Evolutionary conservation across 2,888 invertebrate species (phyloP), one percentile per base, ranked within the genome.

Genomic region (Nebria brevicollis): DNA sequence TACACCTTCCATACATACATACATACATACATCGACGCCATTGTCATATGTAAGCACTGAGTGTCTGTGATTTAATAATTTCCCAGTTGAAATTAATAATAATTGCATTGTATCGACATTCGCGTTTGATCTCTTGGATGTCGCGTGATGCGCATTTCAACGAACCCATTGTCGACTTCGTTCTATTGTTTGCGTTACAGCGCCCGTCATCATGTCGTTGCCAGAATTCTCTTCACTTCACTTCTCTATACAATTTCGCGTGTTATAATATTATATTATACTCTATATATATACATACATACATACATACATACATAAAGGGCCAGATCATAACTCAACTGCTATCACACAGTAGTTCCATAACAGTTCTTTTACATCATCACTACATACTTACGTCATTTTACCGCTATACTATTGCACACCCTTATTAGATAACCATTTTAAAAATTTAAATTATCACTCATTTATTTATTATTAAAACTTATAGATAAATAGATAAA

Each of bases 61-160:
- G 54, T 54, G 85, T 85, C 86, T 88, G 54, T 54, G 87, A 89
- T 88, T 89, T 88, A 88, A 88, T 88, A 88, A 88, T 88, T 88
- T 34, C 86, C 86, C 54, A 8, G 85, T 85, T 86, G 87, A 88
- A 88, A 88, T 88, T 88, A 88, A 86, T 88, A 88, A 88, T 88
- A 88, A 89, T 88, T 88, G 87, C 85, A 88, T 87, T 88, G 87
- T 87, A 88, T 86, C 85, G 87, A 85, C 86, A 85, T 85, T 84
- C 82, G 83, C 86, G 88, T 89, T 88, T 88, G 89, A 89, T 87
- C 81, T 81, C 77, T 54, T 74, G 79, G 76, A 15, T 66, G 72
- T 42, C 77, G 77, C 81, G 81, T 81, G 88, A 88, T 86, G 87
- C 86, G 86, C 87, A 87, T 87, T 87, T 87, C 85, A 86, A 87